Percentiles rank a stretch among this genome's conserved stretches.
These are phyloP conservation scores for Hybognathus amarus DNA, from an alignment of 2,797 vertebrate species.

Conservation along the genomic window DNA sequence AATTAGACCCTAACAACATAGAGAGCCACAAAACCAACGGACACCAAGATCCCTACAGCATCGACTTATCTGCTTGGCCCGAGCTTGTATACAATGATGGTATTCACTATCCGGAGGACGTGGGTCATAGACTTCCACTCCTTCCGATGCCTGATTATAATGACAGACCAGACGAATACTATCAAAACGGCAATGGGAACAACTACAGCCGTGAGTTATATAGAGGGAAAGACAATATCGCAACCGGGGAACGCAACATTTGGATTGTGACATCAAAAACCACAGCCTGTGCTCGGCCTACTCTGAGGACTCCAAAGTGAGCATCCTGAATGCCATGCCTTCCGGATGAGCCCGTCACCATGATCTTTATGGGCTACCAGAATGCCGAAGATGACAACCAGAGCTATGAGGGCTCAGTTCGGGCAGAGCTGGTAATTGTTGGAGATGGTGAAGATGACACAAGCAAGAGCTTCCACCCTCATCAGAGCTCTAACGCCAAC, in stretches of 20 bases:
- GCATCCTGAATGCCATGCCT: constrained; percentile 73
- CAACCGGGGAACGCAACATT: not conserved
- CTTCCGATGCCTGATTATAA: constrained; percentile 43
- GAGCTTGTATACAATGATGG: constrained; percentile 47
- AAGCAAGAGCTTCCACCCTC: constrained; percentile 77
- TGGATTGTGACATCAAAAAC: constrained; percentile 37
- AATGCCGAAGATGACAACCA: constrained; percentile 76
- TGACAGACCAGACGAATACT: constrained; percentile 17
- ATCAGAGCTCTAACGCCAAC: constrained; percentile 60
- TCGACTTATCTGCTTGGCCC: constrained; percentile 39
- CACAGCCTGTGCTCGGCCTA: constrained; percentile 17
- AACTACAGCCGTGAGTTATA: constrained; percentile 8
- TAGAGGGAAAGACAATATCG: not conserved
- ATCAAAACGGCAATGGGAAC: constrained; percentile 7
- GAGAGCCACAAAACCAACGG: constrained; percentile 63
- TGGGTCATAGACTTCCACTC: constrained; percentile 31
- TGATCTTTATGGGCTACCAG: constrained; percentile 98
- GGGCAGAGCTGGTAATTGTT: constrained; percentile 89
- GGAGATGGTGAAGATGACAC: constrained; percentile 74
- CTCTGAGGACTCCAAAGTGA: constrained; percentile 70
- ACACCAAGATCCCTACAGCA: constrained; percentile 29
- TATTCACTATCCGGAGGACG: constrained; percentile 19
- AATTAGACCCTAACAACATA: constrained; percentile 73
- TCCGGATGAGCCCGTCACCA: constrained; percentile 84
- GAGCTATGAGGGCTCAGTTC: constrained; percentile 81